These are phyloP conservation scores for Oncorhynchus nerka DNA, from an alignment of 2,113 vertebrate species.

Conservation along the genomic window DNA sequence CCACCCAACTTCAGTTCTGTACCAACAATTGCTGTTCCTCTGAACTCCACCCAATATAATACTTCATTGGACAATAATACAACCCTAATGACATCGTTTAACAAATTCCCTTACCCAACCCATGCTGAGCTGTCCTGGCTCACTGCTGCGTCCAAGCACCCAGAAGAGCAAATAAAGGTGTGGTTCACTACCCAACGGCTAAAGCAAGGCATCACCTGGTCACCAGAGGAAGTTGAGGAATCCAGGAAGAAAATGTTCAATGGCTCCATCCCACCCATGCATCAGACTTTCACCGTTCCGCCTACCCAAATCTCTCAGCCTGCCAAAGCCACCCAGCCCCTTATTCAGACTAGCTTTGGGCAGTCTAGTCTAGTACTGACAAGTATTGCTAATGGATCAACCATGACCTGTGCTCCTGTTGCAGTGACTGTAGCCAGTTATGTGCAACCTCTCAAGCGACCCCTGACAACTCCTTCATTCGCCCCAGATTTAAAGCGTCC, in stretches of 20 bases:
- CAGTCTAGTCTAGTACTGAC: slow-evolving; percentile 23
- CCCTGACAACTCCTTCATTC: slow-evolving; percentile 37
- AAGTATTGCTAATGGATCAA: slow-evolving; percentile 18
- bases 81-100: slow-evolving; percentile 93
- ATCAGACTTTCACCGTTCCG: slow-evolving; percentile 82
- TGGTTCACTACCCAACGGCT: slow-evolving; percentile 96
- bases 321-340: slow-evolving; percentile 77
- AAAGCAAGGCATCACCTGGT: slow-evolving; percentile 98
- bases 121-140: slow-evolving; percentile 94
- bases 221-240: slow-evolving; percentile 96
- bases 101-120: slow-evolving; percentile 94
- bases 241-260: slow-evolving; percentile 98
- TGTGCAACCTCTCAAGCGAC: slow-evolving; percentile 58
- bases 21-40: slow-evolving; percentile 91
- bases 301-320: slow-evolving; percentile 72
- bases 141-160: slow-evolving; percentile 91
- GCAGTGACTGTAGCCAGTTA: slow-evolving; percentile 75
- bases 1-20: slow-evolving; percentile 92
- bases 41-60: slow-evolving; percentile 95
- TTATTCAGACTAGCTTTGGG: slow-evolving; percentile 73
- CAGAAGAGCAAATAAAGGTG: slow-evolving; percentile 92
- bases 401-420: slow-evolving; percentile 68
- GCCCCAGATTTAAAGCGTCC: slow-evolving; percentile 64
- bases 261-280: slow-evolving; percentile 86
- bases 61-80: slow-evolving; percentile 87